Conservation (phyloP, 2,113 vertebrate species). For the Apus apus region DNA sequence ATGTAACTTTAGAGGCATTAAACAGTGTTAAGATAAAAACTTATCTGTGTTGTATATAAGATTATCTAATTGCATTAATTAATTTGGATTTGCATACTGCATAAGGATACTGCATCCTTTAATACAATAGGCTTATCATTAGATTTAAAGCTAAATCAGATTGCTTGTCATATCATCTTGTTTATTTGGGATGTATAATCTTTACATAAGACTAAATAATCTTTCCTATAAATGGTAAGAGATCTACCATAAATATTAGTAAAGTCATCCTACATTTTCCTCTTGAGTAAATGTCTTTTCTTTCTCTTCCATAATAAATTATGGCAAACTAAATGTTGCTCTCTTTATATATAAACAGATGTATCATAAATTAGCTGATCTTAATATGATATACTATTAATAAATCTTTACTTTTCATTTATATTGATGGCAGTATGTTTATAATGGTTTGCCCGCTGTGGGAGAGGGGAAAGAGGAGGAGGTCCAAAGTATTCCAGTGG, state of each 20-base stretch:
- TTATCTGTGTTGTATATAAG: not conserved
- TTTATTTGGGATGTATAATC: not conserved
- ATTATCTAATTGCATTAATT: not conserved
- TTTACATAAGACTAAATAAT: not conserved
- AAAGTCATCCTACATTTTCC: not conserved
- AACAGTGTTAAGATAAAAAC: not conserved
- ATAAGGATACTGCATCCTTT: not conserved
- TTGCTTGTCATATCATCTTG: not conserved
- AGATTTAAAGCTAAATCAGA: not conserved
- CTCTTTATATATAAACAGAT: not conserved
- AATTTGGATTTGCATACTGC: not conserved
- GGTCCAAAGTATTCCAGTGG: not conserved
- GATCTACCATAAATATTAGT: not conserved
- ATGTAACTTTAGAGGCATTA: not conserved
- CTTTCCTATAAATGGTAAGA: not conserved
- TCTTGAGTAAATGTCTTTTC: not conserved
- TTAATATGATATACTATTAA: not conserved
- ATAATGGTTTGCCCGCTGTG: not conserved
- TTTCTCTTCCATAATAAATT: not conserved
- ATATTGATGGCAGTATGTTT: not conserved
- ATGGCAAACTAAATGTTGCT: not conserved
- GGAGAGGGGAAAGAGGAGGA: not conserved
- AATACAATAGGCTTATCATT: not conserved
- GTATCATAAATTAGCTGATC: not conserved
- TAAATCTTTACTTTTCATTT: not conserved